Percentiles rank a stretch among this genome's conserved stretches.
phyloP scores from a whole-genome alignment of 2,888 invertebrate species.

The Arge pagana region DNA sequence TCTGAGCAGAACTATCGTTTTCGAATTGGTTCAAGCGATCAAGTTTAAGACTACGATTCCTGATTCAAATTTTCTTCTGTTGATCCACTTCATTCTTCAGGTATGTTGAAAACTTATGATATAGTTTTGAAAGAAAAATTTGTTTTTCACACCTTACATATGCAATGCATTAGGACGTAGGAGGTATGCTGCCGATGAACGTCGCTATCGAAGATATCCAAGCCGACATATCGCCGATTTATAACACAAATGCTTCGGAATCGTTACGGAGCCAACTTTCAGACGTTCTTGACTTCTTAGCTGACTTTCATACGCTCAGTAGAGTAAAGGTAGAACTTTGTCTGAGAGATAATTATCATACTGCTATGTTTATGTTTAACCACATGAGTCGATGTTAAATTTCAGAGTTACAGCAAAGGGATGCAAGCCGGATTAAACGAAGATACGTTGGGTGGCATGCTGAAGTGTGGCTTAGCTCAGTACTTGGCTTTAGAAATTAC shows the following conservation, averaged over 20 bases:
- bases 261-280: constrained; percentile 89
- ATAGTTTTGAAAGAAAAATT: neutral
- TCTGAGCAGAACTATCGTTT: constrained; percentile 88
- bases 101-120: constrained; percentile 50
- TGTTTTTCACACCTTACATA: constrained; percentile 19
- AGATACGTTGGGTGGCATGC: constrained; percentile 93
- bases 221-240: constrained; percentile 59
- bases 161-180: constrained; percentile 70
- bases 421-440: constrained; percentile 81
- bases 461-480: constrained; percentile 95
- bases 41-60: constrained; percentile 94
- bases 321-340: constrained; percentile 82
- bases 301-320: constrained; percentile 94
- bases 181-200: constrained; percentile 83
- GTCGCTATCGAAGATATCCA: constrained; percentile 66
- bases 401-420: constrained; percentile 73
- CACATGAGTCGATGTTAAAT: no score
- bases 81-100: constrained; percentile 87
- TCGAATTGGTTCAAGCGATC: constrained; percentile 92
- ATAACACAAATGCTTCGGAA: constrained; percentile 88
- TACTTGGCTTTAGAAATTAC: constrained; percentile 94
- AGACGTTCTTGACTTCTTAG: constrained; percentile 93
- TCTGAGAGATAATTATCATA: neutral
- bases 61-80: constrained; percentile 89
- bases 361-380: neutral